A percentile compares a stretch with the other conserved stretches of the same genome.
phyloP scores from a whole-genome alignment of 2,888 invertebrate genomes.

The Epicampocera succincta region DNA sequence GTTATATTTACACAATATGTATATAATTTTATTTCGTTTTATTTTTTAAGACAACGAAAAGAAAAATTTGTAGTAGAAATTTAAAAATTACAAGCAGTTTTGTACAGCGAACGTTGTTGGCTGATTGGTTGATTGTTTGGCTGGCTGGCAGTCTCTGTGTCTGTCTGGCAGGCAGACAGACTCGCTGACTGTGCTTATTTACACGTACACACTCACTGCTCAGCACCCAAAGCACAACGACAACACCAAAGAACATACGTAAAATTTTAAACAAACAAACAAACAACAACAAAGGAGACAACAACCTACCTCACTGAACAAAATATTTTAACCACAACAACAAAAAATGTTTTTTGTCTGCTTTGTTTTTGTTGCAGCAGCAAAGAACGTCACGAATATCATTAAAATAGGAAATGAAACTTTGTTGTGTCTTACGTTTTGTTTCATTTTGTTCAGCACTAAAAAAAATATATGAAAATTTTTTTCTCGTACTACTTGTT shows the following conservation, averaged over 20 bases:
- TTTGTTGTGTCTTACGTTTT: constrained; percentile 46
- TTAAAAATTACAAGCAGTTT: constrained; percentile 62
- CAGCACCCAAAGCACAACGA: constrained; percentile 37
- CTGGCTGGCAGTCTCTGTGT: neutral
- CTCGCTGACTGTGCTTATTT: constrained; percentile 28
- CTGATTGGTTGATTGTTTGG: constrained; percentile 30
- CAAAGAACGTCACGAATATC: constrained; percentile 65
- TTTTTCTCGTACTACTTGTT: constrained; percentile 17
- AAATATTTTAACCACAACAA: constrained; percentile 66
- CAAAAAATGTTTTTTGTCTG: neutral
- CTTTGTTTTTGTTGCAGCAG: constrained; percentile 19
- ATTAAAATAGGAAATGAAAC: constrained; percentile 66
- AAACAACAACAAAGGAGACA: neutral
- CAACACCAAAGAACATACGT: constrained; percentile 19
- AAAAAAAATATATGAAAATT: constrained; percentile 9
- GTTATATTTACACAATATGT: constrained; percentile 51
- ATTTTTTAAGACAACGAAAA: constrained; percentile 20
- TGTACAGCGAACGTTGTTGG: constrained; percentile 33
- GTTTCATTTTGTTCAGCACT: constrained; percentile 23
- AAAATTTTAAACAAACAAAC: neutral
- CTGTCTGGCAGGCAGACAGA: too few species aligned
- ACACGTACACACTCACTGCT: constrained; percentile 39
- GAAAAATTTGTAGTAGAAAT: constrained; percentile 39
- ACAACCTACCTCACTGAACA: constrained; percentile 68
- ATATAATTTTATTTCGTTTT: constrained; percentile 54